These are phyloP conservation scores for Cyprinodon diabolis DNA, from an alignment of 2,797 vertebrate species.

Conservation along the genomic window DNA sequence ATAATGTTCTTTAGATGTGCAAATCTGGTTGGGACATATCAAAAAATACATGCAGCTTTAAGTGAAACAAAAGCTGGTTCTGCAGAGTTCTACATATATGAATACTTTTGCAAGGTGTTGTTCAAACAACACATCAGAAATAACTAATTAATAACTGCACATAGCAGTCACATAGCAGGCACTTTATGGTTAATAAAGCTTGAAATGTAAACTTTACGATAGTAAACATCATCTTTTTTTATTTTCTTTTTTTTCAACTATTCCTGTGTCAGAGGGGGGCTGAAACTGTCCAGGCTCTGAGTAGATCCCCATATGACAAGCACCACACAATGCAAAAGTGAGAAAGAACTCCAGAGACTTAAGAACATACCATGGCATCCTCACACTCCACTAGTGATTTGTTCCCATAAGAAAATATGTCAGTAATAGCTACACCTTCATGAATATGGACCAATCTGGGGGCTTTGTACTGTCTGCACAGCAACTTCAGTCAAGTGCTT, in stretches of 20 bases:
- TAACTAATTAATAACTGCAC: constrained; percentile 12
- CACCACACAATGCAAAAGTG: constrained; percentile 60
- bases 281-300: constrained; percentile 35
- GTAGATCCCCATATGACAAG: constrained; percentile 49
- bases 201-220: constrained; percentile 16
- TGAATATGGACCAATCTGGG: constrained; percentile 74
- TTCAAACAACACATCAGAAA: neutral
- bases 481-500: constrained; percentile 76
- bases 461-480: constrained; percentile 76
- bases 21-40: neutral
- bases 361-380: constrained; percentile 38
- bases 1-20: neutral
- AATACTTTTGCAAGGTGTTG: neutral
- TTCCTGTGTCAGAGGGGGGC: neutral
- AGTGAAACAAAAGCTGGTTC: neutral
- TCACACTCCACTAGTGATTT: constrained; percentile 71
- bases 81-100: neutral
- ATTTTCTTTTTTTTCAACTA: constrained; percentile 32
- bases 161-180: constrained; percentile 11
- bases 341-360: constrained; percentile 64
- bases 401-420: constrained; percentile 82
- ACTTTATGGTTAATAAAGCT: constrained; percentile 4
- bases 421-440: constrained; percentile 81
- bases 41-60: neutral
- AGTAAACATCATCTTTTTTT: constrained; percentile 17